These are phyloP conservation scores for Alauda arvensis DNA, from an alignment of 2,797 vertebrate species.

Conservation along the genomic window DNA sequence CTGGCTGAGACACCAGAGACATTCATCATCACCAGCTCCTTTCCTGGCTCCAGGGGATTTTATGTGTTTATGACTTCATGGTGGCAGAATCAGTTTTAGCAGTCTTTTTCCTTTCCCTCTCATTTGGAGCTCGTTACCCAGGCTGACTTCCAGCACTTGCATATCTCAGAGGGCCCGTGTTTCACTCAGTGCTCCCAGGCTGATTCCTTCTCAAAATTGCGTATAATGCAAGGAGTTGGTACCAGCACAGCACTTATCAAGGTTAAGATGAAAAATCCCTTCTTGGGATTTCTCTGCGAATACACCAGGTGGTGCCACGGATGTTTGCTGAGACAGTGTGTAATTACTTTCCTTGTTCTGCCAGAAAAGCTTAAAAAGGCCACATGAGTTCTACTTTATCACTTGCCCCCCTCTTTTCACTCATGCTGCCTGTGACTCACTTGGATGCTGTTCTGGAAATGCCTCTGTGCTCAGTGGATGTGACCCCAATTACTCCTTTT, in stretches of 20 bases:
- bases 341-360: slow-evolving; percentile 58
- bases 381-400: slow-evolving; percentile 8
- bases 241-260: slow-evolving; percentile 11
- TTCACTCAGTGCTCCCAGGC: not conserved
- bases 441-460: slow-evolving; percentile 44
- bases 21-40: not conserved
- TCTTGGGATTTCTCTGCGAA: slow-evolving; percentile 36
- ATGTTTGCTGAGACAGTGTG: slow-evolving; percentile 32
- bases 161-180: not conserved
- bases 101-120: not conserved
- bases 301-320: slow-evolving; percentile 26
- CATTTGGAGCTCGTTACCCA: not conserved
- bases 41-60: not conserved
- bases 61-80: not conserved
- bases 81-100: not conserved
- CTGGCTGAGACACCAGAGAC: not conserved
- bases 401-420: not conserved
- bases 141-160: not conserved
- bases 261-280: slow-evolving; percentile 29
- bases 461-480: slow-evolving; percentile 20
- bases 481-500: slow-evolving; percentile 56
- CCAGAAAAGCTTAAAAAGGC: slow-evolving; percentile 27
- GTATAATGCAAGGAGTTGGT: not conserved
- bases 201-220: not conserved
- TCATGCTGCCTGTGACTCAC: slow-evolving; percentile 9